phyloP scores from a whole-genome alignment of 2,888 invertebrate species.

The Vannuccia rotundouncinata region DNA sequence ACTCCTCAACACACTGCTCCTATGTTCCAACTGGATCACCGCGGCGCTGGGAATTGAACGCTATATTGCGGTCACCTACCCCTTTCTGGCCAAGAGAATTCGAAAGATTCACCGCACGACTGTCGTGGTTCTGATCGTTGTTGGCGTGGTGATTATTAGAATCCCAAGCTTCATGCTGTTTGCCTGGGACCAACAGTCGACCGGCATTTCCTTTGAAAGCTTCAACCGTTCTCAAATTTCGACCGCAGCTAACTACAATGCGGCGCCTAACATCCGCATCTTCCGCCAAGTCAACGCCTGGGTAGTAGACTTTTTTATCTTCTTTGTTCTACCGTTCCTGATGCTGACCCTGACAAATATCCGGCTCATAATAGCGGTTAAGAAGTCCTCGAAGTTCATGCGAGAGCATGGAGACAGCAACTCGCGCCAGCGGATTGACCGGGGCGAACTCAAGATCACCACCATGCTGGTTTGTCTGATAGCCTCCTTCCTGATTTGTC shows the following conservation, averaged over 20 bases:
- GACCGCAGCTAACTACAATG: neutral
- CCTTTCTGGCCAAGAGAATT: slow-evolving; percentile 32
- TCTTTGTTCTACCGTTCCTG: slow-evolving; percentile 21
- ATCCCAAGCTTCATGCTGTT: slow-evolving; percentile 9
- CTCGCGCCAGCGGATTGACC: neutral
- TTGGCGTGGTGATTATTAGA: neutral
- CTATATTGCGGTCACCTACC: slow-evolving; percentile 28
- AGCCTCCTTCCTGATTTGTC: slow-evolving; percentile 28
- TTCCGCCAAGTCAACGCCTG: neutral
- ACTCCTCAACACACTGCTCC: slow-evolving; percentile 25
- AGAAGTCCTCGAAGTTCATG: slow-evolving; percentile 22
- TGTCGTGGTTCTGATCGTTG: neutral
- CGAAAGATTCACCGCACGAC: slow-evolving; percentile 4
- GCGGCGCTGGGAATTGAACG: slow-evolving; percentile 26
- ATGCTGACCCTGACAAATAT: slow-evolving; percentile 18
- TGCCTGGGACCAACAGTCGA: neutral
- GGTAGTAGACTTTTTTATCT: slow-evolving; percentile 26
- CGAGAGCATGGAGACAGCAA: neutral
- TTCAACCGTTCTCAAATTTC: neutral
- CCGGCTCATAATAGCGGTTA: slow-evolving; percentile 30
- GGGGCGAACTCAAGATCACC: slow-evolving; percentile 28
- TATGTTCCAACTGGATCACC: slow-evolving; percentile 32
- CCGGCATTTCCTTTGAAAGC: neutral
- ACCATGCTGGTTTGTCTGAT: slow-evolving; percentile 31
- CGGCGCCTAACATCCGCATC: neutral